Evolutionary conservation across 2,113 vertebrate species (phyloP), one percentile per base, ranked within the genome.

Genomic region (Hippocampus mohnikei): DNA sequence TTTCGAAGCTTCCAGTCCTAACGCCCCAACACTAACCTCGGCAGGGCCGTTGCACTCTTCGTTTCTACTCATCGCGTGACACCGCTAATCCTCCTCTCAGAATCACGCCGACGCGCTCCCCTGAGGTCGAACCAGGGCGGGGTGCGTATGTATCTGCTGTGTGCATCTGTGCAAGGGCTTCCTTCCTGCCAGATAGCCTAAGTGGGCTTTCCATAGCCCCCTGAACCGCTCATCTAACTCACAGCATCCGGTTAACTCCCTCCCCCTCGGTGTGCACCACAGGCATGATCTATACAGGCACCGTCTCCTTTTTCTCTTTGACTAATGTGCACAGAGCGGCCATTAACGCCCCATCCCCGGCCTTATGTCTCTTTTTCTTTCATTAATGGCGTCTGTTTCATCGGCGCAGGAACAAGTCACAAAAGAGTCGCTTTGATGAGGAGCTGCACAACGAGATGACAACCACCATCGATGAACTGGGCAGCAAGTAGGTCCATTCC

Each of bases 371-470:
- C 53, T 66, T 55, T 11, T 20, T 55, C 46, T 66, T 21, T 29
- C 66, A 62, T 76, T 85, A 65, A 87, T 67, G 52, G 41, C 83
- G 59, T 85, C 21, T 78, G 16, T 87, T 74, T 83, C 63, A 80
- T 74, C 82, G 82, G 68, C 73, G 50, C 90, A 98, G 97, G 86
- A 96, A 92, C 67, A 90, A 94, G 3, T 95, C 96, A 78, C 96
- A 96, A 86, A 98, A 94, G 88, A 94, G 93, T 67, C 94, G 94
- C 82, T 93, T 94, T 41, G 96, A 99, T 63, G 96, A 98, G 56
- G 95, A 98, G 77, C 91, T 93, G 18, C 94, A 96, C 18, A 95
- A 98, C 29, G 94, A 98, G 58, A 97, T 98, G 96, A 94, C 95
- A 73, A 95, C 94, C 0, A 95, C 96, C 72, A 98, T 99, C 0